Conservation (phyloP, 2,888 invertebrate genomes). For the Cephus spinipes region DNA sequence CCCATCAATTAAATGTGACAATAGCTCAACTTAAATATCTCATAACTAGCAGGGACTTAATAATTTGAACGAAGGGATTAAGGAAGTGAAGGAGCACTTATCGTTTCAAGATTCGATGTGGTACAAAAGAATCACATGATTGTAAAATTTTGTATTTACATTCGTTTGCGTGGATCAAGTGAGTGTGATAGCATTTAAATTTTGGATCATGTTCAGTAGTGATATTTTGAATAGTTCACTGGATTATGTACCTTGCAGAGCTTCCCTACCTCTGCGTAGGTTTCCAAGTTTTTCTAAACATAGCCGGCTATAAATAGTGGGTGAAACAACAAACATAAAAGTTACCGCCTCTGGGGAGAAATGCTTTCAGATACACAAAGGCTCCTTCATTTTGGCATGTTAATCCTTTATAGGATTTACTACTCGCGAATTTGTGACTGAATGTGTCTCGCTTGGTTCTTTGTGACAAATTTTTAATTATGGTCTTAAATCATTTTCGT, state of each 20-base stretch:
- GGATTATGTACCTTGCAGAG: not conserved
- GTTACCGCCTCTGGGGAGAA: not conserved
- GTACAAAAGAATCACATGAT: not conserved
- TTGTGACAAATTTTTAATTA: not conserved
- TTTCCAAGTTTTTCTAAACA: constrained; percentile 29
- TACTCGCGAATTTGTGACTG: not conserved
- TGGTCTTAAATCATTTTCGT: not conserved
- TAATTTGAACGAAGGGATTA: not conserved
- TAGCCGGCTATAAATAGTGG: constrained; percentile 36
- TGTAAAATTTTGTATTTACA: not conserved
- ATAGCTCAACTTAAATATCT: not conserved
- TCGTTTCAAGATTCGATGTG: not conserved
- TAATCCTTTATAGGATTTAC: not conserved
- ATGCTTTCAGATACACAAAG: not conserved
- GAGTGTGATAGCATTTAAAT: not conserved
- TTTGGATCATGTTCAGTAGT: not conserved
- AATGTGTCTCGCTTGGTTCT: not conserved
- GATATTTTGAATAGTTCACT: not conserved
- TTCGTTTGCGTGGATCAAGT: not conserved
- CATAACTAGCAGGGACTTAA: not conserved
- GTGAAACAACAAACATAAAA: constrained; percentile 13
- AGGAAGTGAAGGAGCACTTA: not conserved
- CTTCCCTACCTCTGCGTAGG: not conserved
- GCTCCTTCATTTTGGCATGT: not conserved
- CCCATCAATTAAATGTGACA: constrained; percentile 8